Base-by-base conservation (phyloP, 2,797 vertebrate genomes). In the Premnoplex brunnescens region DNA sequence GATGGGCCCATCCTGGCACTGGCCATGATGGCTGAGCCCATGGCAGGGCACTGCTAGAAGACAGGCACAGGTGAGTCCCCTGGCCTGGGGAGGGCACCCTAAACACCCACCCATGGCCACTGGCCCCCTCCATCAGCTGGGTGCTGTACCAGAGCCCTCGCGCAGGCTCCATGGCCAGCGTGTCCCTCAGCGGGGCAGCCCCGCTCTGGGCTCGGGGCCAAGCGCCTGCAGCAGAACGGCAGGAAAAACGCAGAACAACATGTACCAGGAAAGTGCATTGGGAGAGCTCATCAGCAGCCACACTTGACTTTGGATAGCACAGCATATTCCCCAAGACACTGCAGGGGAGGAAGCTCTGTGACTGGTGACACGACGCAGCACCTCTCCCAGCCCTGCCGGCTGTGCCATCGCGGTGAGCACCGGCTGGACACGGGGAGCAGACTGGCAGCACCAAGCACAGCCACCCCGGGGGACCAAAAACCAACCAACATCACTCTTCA, bases 151-250 rank as follows among this genome's bases (percentile, higher is more conserved):
- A 54, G 16, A 90, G 39, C 36, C 69, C 52, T 30, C 0, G 0
- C 0, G 0, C 44, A 41, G 68, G 37, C 87, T 46, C 58, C 0
- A 1, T 1, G 24, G 49, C 36, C 73, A 81, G 80, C 2, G 0
- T 0, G 2, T 14, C 79, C 60, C n/a, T 51, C 1, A 0, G 44
- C 0, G 0, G 39, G 52, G 49, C 0, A 3, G 75, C 55, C 88
- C 26, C 0, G 0, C 74, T 49, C 77, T 7, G 74, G 91, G 83
- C 88, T 37, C 0, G 0, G 6, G 39, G 88, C 93, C 96, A 94
- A 78, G 58, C 1, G 34, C 66, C 86, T 72, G 86, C 86, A 77
- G 85, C 36, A 60, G 73, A 77, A 86, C 12, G 1, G 87, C 85
- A 95, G 91, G 91, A 92, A 96, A 88, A 91, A 10, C 58, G 49